These are phyloP conservation scores for Ciconia boyciana DNA, from an alignment of 2,113 vertebrate species.

Conservation along the genomic window DNA sequence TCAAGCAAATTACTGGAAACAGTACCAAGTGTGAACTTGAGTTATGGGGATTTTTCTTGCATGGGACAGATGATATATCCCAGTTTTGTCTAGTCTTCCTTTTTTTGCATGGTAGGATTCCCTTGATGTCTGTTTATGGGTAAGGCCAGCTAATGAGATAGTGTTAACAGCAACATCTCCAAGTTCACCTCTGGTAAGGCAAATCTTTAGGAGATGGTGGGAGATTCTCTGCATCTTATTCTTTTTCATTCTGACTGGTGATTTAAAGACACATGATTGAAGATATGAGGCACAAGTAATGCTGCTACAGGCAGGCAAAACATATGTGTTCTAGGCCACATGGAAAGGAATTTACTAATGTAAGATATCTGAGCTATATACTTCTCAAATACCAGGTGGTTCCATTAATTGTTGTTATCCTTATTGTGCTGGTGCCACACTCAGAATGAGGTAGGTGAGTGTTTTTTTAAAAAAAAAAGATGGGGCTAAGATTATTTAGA, in stretches of 20 bases:
- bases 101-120: neutral
- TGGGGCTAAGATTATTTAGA: neutral
- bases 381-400: conserved; percentile 17
- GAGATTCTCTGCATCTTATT: conserved; percentile 7
- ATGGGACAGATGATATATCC: neutral
- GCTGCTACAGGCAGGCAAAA: neutral
- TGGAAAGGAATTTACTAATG: conserved; percentile 25
- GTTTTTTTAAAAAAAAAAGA: neutral
- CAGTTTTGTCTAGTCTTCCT: neutral
- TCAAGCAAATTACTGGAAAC: neutral
- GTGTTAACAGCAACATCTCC: neutral
- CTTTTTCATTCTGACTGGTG: conserved; percentile 1
- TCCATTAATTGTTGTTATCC: conserved; percentile 20
- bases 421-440: neutral
- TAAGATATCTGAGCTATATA: conserved; percentile 26
- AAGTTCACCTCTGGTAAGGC: conserved; percentile 10
- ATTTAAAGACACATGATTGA: conserved; percentile 39
- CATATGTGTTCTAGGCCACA: neutral
- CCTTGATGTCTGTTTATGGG: neutral
- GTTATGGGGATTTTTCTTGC: neutral
- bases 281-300: conserved; percentile 44
- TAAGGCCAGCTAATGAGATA: neutral
- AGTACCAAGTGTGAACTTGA: neutral
- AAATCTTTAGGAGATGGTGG: conserved; percentile 7
- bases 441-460: conserved; percentile 38